Base-by-base conservation (phyloP, 1,140 invertebrate genomes). In the Apis laboriosa region DNA sequence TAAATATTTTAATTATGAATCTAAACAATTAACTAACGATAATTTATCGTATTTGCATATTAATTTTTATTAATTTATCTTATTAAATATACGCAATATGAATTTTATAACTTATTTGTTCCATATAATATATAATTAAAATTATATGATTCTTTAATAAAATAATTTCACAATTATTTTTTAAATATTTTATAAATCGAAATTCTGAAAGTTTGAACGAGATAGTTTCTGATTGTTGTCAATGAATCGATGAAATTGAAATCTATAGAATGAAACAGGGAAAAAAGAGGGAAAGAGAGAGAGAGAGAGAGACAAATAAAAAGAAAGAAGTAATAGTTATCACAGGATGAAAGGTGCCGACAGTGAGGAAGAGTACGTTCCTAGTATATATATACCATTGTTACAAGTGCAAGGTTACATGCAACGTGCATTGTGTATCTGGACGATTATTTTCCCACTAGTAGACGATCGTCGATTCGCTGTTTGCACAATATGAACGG, bases 341-440 rank as follows among this genome's bases (percentile, higher is more conserved):
- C 7, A 61, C 43, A 7, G 12, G 49, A 74, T 56, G 61, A 80
- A 75, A 64, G 43, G 24, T 17, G 68, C 28, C 24, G 49, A n/a
- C 24, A n/a, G 34, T 8, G 63, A 71, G 15, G 53, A 80, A 24
- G 34, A 56, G 34, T 24, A 55, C 49, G 66, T 9, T 19, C 15
- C 53, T 58, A 24, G 19, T 63, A 83, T 13, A 56, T 56, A 63
- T 82, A 70, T 78, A 87, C 53, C 74, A 81, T 84, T 76, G 83
- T 87, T 81, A 67, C 86, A 88, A 88, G 83, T 88, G 83, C 86
- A 88, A 88, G 85, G 86, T 88, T 87, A 78, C 83, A 56, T 56
- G 82, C 73, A 87, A 82, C 70, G 77, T 85, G 84, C 82, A 72
- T 68, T 78, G 71, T 84, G 76, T 78, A 66, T 81, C 74, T 63